Evolutionary conservation across 2,113 vertebrate genomes (phyloP).

Genomic region (Callorhinus ursinus): DNA sequence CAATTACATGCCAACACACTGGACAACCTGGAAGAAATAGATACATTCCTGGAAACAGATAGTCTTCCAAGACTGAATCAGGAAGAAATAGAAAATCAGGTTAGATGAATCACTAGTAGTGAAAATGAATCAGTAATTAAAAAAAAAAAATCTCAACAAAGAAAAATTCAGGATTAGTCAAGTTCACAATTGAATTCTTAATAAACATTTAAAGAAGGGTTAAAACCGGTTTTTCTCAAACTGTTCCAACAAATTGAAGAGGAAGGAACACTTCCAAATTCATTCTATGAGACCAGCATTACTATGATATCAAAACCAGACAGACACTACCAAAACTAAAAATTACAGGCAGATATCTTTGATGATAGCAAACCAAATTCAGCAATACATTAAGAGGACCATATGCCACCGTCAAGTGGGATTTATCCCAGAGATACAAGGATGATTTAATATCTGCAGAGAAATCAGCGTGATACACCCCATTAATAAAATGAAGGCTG

Average conservation of each 20-base stretch:
- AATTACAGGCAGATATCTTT: neutral
- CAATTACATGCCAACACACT: neutral
- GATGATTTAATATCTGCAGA: neutral
- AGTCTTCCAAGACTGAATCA: neutral
- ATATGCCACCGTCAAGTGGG: neutral
- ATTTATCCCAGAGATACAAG: neutral
- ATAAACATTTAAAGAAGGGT: neutral
- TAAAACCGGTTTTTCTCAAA: neutral
- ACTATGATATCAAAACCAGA: neutral
- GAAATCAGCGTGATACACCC: neutral
- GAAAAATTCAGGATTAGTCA: neutral
- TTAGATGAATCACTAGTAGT: neutral
- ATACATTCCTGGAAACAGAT: neutral
- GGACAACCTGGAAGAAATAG: neutral
- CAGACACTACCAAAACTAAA: neutral
- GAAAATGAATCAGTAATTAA: neutral
- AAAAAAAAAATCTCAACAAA: neutral
- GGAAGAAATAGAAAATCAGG: neutral
- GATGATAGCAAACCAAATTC: neutral
- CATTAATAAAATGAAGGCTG: neutral
- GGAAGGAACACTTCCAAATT: neutral
- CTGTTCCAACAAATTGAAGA: neutral
- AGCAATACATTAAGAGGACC: neutral
- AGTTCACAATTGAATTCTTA: neutral
- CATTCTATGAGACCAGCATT: neutral